Evolutionary conservation across 2,888 invertebrate genomes (phyloP).

Genomic region (Spatulosminthurus flaviceps): DNA sequence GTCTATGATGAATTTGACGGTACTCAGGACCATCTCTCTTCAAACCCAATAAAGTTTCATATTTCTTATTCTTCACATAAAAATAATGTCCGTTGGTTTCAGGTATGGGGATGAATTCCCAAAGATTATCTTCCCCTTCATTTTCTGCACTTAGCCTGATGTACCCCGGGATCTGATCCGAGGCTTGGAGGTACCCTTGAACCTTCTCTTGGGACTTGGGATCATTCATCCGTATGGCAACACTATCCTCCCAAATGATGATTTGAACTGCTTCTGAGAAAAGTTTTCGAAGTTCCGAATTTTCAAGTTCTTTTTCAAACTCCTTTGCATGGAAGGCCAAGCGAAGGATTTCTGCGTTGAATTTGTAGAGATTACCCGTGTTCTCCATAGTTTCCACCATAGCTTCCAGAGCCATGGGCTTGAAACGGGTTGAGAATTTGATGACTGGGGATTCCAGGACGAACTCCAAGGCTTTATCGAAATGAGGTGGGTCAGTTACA

Average conservation of each 20-base stretch:
- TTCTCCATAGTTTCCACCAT: background rate
- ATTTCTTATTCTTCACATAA: background rate
- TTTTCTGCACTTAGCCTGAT: background rate
- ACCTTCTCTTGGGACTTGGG: background rate
- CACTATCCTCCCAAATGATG: background rate
- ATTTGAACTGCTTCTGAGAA: background rate
- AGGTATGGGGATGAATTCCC: background rate
- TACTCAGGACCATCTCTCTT: background rate
- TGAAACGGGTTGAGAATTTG: background rate
- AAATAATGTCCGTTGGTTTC: background rate
- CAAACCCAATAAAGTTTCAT: background rate
- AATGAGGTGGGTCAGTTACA: background rate
- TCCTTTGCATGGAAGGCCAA: background rate
- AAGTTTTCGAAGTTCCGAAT: background rate
- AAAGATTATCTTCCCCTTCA: background rate
- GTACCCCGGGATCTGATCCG: background rate
- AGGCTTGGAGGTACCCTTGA: background rate
- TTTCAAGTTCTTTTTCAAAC: background rate
- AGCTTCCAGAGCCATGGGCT: background rate
- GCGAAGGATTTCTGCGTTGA: background rate
- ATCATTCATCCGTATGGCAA: background rate
- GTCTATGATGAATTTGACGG: constrained; percentile 21
- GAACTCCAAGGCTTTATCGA: background rate
- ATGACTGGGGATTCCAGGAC: background rate
- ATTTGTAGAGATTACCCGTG: background rate